Percentiles rank a stretch among this genome's conserved stretches.
Evolutionary conservation across 1,140 invertebrate genomes (phyloP).

Genomic region (Cotesia vestalis): DNA sequence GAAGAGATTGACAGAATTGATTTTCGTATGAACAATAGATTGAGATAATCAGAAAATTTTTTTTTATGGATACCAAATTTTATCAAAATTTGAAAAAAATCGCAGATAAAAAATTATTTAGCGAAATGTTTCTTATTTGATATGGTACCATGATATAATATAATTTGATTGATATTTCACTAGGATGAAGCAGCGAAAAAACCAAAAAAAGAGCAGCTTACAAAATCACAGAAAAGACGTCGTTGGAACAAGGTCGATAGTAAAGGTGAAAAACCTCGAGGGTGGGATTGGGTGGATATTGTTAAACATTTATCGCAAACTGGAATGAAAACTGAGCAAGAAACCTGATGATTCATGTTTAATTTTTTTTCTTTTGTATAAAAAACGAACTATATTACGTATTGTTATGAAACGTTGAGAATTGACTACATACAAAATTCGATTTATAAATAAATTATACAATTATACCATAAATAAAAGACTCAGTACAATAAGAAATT

Average conservation of each 20-base stretch:
- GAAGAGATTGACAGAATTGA: no score
- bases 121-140: neutral
- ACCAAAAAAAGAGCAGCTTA: constrained; percentile 83
- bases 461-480: neutral
- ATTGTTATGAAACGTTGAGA: constrained; percentile 18
- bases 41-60: no score
- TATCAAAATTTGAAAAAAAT: constrained; percentile 23
- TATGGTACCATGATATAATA: neutral
- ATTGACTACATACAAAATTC: no score
- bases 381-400: neutral
- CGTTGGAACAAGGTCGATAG: constrained; percentile 85
- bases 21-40: no score
- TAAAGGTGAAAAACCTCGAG: constrained; percentile 85
- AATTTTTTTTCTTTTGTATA: neutral
- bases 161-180: constrained; percentile 26
- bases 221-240: constrained; percentile 89
- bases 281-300: constrained; percentile 95
- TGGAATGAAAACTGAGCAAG: constrained; percentile 67
- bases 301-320: constrained; percentile 94
- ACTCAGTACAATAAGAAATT: neutral
- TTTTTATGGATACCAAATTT: no score
- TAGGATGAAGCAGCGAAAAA: constrained; percentile 65
- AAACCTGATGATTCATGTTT: constrained; percentile 45
- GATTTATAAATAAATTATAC: neutral
- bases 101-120: neutral